Evolutionary conservation across 1,140 invertebrate genomes (phyloP).

Genomic region (Pseudomyrmex sp.): DNA sequence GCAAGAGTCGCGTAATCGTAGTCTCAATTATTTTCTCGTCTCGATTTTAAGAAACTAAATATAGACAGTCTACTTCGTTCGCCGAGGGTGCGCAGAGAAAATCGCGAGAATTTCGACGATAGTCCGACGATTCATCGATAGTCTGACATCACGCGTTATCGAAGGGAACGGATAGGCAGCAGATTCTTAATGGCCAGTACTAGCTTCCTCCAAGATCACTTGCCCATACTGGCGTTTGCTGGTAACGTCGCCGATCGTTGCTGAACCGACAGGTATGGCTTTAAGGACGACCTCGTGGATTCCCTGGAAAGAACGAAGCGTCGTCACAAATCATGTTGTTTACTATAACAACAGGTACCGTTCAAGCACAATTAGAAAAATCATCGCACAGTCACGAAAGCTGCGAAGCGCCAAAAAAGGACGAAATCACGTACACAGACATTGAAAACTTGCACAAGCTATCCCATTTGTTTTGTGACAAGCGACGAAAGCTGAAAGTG

Average conservation of each 20-base stretch:
- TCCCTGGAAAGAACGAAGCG: conserved; percentile 85
- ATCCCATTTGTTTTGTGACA: not conserved
- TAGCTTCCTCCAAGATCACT: conserved; percentile 78
- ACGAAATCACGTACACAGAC: not conserved
- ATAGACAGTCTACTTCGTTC: conserved; percentile 48
- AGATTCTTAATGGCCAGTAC: conserved; percentile 20
- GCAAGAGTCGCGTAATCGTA: conserved; percentile 11
- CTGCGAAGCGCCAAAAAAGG: conserved; percentile 45
- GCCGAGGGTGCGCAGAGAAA: conserved; percentile 13
- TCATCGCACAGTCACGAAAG: conserved; percentile 19
- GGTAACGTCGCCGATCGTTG: conserved; percentile 90
- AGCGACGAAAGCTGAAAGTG: conserved; percentile 1
- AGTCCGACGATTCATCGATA: not conserved
- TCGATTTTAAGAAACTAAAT: conserved; percentile 33
- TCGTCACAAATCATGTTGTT: not conserved
- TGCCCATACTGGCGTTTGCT: conserved; percentile 87
- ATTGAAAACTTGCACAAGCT: conserved; percentile 14
- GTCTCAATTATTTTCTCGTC: conserved; percentile 16
- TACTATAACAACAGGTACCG: not conserved
- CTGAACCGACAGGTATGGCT: conserved; percentile 89
- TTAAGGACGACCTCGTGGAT: conserved; percentile 90
- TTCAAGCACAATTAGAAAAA: not conserved
- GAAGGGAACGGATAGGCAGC: not conserved
- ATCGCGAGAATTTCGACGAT: conserved; percentile 17
- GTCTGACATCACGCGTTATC: not conserved